A percentile compares a stretch with the other conserved stretches of the same genome.
phyloP scores from a whole-genome alignment of 1,140 invertebrate species.

The Harpegnathos saltator region DNA sequence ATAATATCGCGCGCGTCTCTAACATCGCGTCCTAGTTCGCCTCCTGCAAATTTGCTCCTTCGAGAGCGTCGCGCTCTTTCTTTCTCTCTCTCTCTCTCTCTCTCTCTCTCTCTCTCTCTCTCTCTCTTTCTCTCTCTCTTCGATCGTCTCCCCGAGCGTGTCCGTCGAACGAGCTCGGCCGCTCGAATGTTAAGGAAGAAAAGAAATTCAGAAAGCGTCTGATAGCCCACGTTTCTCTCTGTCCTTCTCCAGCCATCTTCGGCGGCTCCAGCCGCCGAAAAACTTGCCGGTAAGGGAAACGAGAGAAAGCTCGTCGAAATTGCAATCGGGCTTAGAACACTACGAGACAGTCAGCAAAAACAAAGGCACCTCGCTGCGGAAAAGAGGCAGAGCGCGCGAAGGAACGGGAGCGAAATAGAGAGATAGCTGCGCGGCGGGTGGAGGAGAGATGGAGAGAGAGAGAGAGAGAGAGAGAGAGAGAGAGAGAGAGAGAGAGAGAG shows the following conservation, averaged over 20 bases:
- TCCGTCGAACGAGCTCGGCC: conserved; percentile 1
- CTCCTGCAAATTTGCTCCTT: not conserved
- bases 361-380: conserved; percentile 68
- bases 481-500: conserved; percentile 2
- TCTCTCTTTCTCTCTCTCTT: no score
- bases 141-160: no score
- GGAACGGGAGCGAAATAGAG: conserved; percentile 29
- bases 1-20: no score
- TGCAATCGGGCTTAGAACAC: conserved; percentile 74
- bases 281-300: conserved; percentile 52
- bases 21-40: no score
- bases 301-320: conserved; percentile 70
- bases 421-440: not conserved
- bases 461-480: not conserved
- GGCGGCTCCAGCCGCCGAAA: conserved; percentile 60
- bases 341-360: conserved; percentile 70
- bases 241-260: conserved; percentile 12
- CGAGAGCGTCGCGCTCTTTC: no score
- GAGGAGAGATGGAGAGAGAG: not conserved
- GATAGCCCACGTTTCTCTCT: conserved; percentile 14
- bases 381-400: conserved; percentile 25
- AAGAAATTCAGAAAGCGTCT: conserved; percentile 22
- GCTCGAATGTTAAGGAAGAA: conserved; percentile 1
- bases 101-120: no score
- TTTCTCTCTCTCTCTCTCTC: no score